Conservation (phyloP, 2,113 vertebrate genomes). For the Ictalurus punctatus region DNA sequence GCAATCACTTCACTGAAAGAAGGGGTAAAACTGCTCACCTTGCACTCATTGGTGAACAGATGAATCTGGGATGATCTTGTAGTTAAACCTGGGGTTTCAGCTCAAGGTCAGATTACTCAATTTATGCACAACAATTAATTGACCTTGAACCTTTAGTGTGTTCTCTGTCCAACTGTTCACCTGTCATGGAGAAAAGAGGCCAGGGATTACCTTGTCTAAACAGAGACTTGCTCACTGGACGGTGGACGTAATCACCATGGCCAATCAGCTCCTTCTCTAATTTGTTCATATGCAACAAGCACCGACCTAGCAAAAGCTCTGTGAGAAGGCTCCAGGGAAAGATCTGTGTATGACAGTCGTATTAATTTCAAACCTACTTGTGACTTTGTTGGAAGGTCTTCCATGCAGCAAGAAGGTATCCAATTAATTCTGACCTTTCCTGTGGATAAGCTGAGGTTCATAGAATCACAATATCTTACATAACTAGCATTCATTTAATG, state of each 20-base stretch:
- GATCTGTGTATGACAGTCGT: neutral
- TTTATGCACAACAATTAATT: neutral
- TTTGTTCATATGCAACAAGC: neutral
- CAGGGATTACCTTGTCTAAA: neutral
- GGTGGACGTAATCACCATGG: neutral
- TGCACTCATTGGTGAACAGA: neutral
- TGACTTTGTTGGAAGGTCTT: neutral
- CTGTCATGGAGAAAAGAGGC: neutral
- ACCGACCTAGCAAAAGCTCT: neutral
- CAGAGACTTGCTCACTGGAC: neutral
- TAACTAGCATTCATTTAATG: neutral
- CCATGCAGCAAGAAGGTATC: neutral
- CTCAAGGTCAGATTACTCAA: neutral
- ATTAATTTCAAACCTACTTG: neutral
- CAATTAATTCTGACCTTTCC: neutral
- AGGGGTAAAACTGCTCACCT: neutral
- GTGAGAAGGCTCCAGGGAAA: neutral
- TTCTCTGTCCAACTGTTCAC: neutral
- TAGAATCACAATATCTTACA: neutral
- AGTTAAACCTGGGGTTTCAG: neutral
- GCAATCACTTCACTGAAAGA: neutral
- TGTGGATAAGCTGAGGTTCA: neutral
- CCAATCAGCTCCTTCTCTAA: neutral
- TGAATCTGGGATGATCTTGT: neutral
- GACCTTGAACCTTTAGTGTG: neutral